These are phyloP conservation scores for Microcebus jonahi DNA, from an alignment of 2,113 vertebrate genomes.

Conservation along the genomic window DNA sequence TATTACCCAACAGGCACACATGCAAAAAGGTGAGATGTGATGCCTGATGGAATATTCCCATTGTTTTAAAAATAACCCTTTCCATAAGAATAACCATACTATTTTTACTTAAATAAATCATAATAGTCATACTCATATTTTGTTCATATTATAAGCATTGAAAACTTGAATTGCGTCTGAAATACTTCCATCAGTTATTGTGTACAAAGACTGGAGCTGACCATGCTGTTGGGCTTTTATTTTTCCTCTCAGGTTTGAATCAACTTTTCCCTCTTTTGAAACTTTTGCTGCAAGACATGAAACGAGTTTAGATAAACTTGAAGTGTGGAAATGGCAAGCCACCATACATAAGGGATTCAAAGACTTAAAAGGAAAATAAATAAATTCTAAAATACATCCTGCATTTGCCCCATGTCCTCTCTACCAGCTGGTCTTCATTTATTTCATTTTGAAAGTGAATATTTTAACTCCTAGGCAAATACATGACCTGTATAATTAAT, in stretches of 20 bases:
- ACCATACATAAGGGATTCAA: neutral
- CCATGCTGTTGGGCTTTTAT: neutral
- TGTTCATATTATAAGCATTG: neutral
- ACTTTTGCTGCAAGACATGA: neutral
- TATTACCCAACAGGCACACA: constrained; percentile 91
- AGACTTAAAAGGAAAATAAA: constrained; percentile 71
- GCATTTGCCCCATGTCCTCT: neutral
- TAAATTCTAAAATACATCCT: constrained; percentile 52
- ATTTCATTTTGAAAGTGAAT: constrained; percentile 70
- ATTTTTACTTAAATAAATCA: neutral
- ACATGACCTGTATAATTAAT: constrained; percentile 77
- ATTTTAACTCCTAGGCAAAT: constrained; percentile 76
- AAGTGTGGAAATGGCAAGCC: constrained; percentile 60
- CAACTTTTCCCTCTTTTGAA: constrained; percentile 13
- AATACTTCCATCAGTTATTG: neutral
- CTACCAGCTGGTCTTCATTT: constrained; percentile 58
- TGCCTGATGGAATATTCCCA: neutral
- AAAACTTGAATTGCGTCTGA: neutral
- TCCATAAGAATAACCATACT: neutral
- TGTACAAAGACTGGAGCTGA: neutral
- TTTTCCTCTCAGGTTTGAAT: neutral
- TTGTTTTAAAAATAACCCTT: neutral
- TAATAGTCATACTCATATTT: neutral
- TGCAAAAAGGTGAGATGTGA: constrained; percentile 90
- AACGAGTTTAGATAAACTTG: constrained; percentile 56